Percentiles rank a stretch among this genome's conserved stretches.
Evolutionary conservation across 2,888 invertebrate genomes (phyloP).

Genomic region (Ormyrus thymus): DNA sequence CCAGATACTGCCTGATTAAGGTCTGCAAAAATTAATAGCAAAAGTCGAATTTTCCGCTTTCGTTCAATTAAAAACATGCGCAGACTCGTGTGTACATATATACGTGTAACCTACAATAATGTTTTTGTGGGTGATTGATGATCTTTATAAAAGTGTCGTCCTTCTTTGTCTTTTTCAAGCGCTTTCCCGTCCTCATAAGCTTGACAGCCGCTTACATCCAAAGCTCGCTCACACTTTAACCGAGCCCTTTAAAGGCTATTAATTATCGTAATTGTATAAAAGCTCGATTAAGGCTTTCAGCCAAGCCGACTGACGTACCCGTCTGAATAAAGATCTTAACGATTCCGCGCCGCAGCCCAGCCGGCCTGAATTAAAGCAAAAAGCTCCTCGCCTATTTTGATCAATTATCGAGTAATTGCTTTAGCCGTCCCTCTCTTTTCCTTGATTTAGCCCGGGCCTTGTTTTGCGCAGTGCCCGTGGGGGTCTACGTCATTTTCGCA

Average conservation of each 20-base stretch:
- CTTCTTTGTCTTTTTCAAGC: neutral
- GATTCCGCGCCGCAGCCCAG: neutral
- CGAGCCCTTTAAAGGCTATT: constrained; percentile 14
- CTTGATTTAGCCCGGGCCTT: no score
- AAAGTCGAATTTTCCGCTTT: no score
- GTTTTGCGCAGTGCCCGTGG: neutral
- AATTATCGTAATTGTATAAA: constrained; percentile 45
- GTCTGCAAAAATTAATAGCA: no score
- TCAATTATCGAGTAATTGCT: constrained; percentile 29
- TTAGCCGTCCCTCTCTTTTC: no score
- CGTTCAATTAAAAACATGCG: no score
- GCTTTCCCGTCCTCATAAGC: neutral
- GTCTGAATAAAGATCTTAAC: neutral
- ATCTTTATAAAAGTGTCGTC: constrained; percentile 11
- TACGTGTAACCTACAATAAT: neutral
- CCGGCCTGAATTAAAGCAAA: constrained; percentile 4
- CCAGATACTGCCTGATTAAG: no score
- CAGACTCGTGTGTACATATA: no score
- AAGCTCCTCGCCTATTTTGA: constrained; percentile 28
- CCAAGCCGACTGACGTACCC: neutral
- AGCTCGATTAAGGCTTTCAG: constrained; percentile 30
- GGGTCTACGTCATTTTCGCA: constrained; percentile 4
- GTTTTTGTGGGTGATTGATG: constrained; percentile 38
- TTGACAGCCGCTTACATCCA: neutral
- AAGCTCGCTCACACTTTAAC: neutral